Evolutionary conservation across 2,797 vertebrate species (phyloP).

Genomic region (Potorous gilbertii): DNA sequence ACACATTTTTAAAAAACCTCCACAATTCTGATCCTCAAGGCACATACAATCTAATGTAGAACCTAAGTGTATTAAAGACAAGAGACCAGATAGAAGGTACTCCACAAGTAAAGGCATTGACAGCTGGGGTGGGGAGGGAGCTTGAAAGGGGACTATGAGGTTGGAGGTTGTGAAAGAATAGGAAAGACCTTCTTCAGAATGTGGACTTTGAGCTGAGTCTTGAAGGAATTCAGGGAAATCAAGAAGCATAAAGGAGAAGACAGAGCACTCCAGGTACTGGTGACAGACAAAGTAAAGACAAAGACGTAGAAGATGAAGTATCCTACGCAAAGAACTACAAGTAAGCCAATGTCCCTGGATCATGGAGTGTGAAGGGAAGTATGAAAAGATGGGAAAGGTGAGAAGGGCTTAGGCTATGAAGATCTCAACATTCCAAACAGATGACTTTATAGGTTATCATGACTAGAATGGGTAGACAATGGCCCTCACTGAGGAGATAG

Average conservation of each 20-base stretch:
- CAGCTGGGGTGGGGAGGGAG: background rate
- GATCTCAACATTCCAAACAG: background rate
- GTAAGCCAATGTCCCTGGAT: background rate
- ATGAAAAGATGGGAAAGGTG: background rate
- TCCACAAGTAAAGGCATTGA: background rate
- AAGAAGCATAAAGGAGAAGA: background rate
- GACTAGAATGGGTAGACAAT: background rate
- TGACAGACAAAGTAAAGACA: background rate
- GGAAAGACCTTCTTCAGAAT: background rate
- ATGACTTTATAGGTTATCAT: background rate
- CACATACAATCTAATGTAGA: background rate
- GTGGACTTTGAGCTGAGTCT: background rate
- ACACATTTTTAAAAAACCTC: background rate
- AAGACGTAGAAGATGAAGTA: background rate
- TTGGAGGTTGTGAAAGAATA: background rate
- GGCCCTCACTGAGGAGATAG: background rate
- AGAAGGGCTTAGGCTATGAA: background rate
- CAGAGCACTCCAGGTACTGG: background rate
- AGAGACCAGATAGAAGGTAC: background rate
- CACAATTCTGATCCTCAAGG: background rate
- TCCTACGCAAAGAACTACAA: background rate
- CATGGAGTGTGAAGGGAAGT: background rate
- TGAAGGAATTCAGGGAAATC: background rate
- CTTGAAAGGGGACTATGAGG: background rate
- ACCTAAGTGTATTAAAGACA: background rate